Evolutionary conservation across 2,113 vertebrate species (phyloP), one percentile per base, ranked within the genome.

Genomic region (Eleginops maclovinus): DNA sequence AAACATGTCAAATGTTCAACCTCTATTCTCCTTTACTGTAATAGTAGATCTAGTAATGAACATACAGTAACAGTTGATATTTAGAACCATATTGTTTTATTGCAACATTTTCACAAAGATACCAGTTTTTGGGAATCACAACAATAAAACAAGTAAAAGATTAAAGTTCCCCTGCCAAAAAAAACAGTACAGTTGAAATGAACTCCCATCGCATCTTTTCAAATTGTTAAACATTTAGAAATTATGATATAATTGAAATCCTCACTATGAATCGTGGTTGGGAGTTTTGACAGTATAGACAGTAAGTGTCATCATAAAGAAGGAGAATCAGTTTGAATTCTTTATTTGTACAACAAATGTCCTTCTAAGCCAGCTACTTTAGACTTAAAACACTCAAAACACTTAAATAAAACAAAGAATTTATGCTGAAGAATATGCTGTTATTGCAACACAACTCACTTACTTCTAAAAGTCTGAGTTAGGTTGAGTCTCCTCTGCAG

Each of bases 41-140:
- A 14, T 9, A 28, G 40, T 17, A 68, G 9, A 19, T 64, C 15
- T 13, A 62, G 26, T 22, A 63, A 82, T 43, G 11, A 71, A 66
- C 6, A 0, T 0, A n/a, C n/a, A n/a, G n/a, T n/a, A 40, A 61
- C 3, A 62, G 19, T 53, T 22, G 15, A 10, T 24, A 55, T 83
- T 56, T 71, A 50, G n/a, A 83, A 85, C 59, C 75, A 71, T 72
- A 12, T 67, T 50, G 8, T 83, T 90, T 91, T 93, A 93, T 91
- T 91, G 77, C 67, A 79, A 62, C 49, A 47, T 58, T 62, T 73
- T 77, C 26, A 66, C 26, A 55, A 63, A 72, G 26, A 56, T 31
- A 43, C 12, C n/a, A 77, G 60, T 65, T 83, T 79, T 22, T 69
- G 0, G 44, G 53, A 85, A 80, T 65, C 36, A 72, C 26, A 56